Conservation (phyloP, 2,113 vertebrate genomes). For the Dipodomys merriami region DNA sequence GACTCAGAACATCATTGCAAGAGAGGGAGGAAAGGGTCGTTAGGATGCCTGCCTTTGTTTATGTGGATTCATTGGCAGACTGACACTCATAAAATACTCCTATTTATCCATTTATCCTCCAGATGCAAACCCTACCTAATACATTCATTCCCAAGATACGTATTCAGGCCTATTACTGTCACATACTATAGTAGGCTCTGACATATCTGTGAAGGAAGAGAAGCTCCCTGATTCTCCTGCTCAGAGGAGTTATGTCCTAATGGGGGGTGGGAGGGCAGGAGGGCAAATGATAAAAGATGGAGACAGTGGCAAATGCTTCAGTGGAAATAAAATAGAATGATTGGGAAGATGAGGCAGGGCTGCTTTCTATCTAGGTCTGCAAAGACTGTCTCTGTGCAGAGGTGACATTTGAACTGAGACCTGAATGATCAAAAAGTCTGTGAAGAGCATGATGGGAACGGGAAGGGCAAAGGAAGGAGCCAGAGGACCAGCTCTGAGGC, state of each 20-base stretch:
- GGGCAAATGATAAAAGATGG: not conserved
- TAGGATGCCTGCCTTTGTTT: not conserved
- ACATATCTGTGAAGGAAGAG: not conserved
- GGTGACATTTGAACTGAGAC: not conserved
- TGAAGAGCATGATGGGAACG: not conserved
- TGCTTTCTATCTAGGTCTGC: not conserved
- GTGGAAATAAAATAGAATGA: not conserved
- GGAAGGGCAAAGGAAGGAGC: not conserved
- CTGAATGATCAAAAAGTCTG: not conserved
- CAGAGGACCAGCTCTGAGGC: not conserved
- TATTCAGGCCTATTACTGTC: not conserved
- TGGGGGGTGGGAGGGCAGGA: not conserved
- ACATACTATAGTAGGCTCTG: not conserved
- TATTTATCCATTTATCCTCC: not conserved
- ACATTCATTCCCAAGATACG: not conserved
- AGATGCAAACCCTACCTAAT: not conserved
- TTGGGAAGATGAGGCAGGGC: not conserved
- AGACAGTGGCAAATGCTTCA: not conserved
- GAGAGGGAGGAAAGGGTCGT: not conserved
- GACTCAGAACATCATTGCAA: not conserved
- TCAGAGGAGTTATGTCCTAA: not conserved
- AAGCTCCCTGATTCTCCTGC: not conserved
- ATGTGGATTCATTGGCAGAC: not conserved
- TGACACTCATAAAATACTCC: not conserved
- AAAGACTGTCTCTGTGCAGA: conserved; percentile 1